These are phyloP conservation scores for Progne subis DNA, from an alignment of 2,113 vertebrate species.

Conservation along the genomic window DNA sequence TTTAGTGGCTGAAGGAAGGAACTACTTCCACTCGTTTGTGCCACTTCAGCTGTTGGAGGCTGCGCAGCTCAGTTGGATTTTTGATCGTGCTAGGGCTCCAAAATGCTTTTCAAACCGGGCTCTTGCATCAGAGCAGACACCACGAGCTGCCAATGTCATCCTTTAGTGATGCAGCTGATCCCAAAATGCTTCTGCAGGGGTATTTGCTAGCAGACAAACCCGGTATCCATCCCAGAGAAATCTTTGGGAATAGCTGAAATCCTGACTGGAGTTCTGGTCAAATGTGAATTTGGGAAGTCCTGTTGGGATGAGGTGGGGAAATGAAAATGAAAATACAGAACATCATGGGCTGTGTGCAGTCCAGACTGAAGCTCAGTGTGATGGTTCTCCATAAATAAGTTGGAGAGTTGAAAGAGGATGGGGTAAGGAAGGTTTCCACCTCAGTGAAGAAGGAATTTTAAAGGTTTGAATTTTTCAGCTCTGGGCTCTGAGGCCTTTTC, in stretches of 20 bases:
- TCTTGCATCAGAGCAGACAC: background rate
- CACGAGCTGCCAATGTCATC: background rate
- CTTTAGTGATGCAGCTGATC: background rate
- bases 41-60: constrained; percentile 32
- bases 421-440: background rate
- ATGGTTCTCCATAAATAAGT: background rate
- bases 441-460: background rate
- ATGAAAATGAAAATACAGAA: background rate
- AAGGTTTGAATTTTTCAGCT: background rate
- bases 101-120: background rate
- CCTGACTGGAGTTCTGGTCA: background rate
- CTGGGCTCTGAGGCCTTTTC: background rate
- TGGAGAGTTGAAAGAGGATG: background rate
- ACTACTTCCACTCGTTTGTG: background rate
- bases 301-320: background rate
- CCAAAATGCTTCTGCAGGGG: background rate
- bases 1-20: constrained; percentile 42
- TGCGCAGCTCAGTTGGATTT: background rate
- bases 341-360: fast-evolving
- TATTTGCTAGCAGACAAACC: background rate
- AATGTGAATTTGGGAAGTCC: background rate
- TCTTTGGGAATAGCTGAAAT: background rate
- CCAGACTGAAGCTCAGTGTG: background rate
- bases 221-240: background rate
- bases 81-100: background rate